Base-by-base conservation (phyloP, 2,113 vertebrate species). In the Chamaetylas fuelleborni region DNA sequence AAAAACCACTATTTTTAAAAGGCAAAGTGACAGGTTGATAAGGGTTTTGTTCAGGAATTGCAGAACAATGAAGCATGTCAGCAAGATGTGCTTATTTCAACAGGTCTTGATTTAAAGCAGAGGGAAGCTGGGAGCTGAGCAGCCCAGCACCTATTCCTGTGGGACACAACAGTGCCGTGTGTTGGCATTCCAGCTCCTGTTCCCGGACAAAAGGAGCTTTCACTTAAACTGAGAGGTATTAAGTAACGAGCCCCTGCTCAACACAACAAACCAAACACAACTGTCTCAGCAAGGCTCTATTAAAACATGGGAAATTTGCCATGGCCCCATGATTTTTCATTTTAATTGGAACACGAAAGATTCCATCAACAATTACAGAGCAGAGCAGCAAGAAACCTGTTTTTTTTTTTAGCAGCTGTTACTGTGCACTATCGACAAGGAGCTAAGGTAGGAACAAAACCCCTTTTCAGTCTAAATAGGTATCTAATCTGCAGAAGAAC, bases 301-400 rank as follows among this genome's bases (percentile, higher is more conserved):
- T 61, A 88, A 94, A 93, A 82, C 78, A 87, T 2, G n/a, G 81
- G 92, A 94, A 74, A 79, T 77, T 42, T 87, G 70, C 81, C 74
- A 73, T 6, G 18, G 56, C 47, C 57, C 45, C 51, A 20, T 9
- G 38, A 79, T 76, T 77, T 95, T 79, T 90, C 86, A 81, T 81
- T 93, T 95, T 74, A 81, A 91, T 94, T 79, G 77, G 64, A 97
- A 79, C 81, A 77, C 93, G 74, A 91, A 54, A 84, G 66, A 85
- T 92, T 72, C 51, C 62, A 60, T 58, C 85, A 81, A 60, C 12
- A 29, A 78, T 69, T 69, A 83, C 15, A 17, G 67, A 57, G 64
- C 58, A 80, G 31, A 80, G 54, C 45, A 81, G 74, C 53, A 92
- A 91, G 76, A 88, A 77, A 53, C 38, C 11, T 25, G 69, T 43